A percentile compares a stretch with the other conserved stretches of the same genome.
Evolutionary conservation across 2,797 vertebrate genomes (phyloP).

Genomic region (Microcaecilia unicolor): DNA sequence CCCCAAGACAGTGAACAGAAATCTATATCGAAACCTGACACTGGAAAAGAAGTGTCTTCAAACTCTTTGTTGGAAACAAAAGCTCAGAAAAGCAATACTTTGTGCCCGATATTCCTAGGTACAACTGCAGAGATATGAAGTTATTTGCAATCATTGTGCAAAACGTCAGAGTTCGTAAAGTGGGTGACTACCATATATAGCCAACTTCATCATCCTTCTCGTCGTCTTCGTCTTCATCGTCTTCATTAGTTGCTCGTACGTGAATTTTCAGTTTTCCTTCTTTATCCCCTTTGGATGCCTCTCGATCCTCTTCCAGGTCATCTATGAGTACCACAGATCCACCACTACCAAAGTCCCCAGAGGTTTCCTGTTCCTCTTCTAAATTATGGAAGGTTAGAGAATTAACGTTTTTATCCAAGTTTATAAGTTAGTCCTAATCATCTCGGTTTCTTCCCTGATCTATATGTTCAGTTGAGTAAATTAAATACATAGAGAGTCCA

Average conservation of each 20-base stretch:
- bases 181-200: slow-evolving; percentile 87
- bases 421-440: too few species aligned
- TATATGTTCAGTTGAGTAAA: too few species aligned
- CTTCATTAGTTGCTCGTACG: slow-evolving; percentile 76
- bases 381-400: slow-evolving; percentile 20
- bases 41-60: neutral
- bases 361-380: slow-evolving; percentile 92
- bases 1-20: slow-evolving; percentile 1
- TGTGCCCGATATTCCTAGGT: slow-evolving; percentile 48
- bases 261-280: slow-evolving; percentile 71
- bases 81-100: neutral
- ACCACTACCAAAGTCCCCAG: slow-evolving; percentile 89
- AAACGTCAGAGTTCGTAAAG: slow-evolving; percentile 63
- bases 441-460: too few species aligned
- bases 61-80: neutral
- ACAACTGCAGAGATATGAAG: slow-evolving; percentile 46
- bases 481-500: too few species aligned
- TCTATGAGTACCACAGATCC: slow-evolving; percentile 76
- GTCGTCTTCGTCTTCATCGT: slow-evolving; percentile 87
- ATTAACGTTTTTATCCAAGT: too few species aligned
- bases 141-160: slow-evolving; percentile 60
- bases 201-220: slow-evolving; percentile 90
- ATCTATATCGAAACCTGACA: slow-evolving; percentile 2
- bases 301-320: slow-evolving; percentile 73
- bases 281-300: slow-evolving; percentile 67